Percentiles rank a stretch among this genome's conserved stretches.
Evolutionary conservation across 1,140 invertebrate genomes (phyloP).

Genomic region (Caenorhabditis remanei): DNA sequence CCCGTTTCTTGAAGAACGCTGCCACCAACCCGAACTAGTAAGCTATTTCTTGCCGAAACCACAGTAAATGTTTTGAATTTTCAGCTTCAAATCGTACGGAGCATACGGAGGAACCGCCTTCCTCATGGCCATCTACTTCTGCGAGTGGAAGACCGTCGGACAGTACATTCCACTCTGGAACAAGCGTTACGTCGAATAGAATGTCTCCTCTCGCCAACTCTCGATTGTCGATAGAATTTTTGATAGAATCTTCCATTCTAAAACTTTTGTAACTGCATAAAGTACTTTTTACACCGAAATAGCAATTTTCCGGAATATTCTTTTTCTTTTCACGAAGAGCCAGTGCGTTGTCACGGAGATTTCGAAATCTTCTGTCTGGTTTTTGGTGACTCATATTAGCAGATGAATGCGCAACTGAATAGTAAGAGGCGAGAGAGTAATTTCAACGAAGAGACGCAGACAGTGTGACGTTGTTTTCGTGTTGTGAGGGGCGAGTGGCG

Average conservation of each 20-base stretch:
- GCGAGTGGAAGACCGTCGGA: slow-evolving; percentile 72
- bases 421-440: not conserved
- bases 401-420: slow-evolving; percentile 15
- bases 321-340: too few species aligned
- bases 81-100: slow-evolving; percentile 66
- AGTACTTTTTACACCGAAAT: not conserved
- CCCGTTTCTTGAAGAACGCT: slow-evolving; percentile 64
- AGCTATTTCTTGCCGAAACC: slow-evolving; percentile 40
- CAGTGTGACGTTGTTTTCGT: slow-evolving; percentile 8
- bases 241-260: slow-evolving; percentile 16
- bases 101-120: slow-evolving; percentile 71
- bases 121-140: slow-evolving; percentile 73
- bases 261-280: slow-evolving; percentile 18
- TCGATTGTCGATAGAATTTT: slow-evolving; percentile 12
- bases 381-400: not conserved
- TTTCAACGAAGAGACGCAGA: slow-evolving; percentile 11
- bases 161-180: slow-evolving; percentile 73
- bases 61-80: slow-evolving; percentile 31
- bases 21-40: slow-evolving; percentile 67
- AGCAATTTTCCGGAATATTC: not conserved
- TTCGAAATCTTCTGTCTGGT: not conserved
- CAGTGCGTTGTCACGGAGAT: not conserved
- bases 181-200: slow-evolving; percentile 67
- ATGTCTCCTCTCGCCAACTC: not conserved
- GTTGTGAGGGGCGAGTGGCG: not conserved